Conservation (phyloP, 2,113 vertebrate genomes). For the Chiloscyllium plagiosum region DNA sequence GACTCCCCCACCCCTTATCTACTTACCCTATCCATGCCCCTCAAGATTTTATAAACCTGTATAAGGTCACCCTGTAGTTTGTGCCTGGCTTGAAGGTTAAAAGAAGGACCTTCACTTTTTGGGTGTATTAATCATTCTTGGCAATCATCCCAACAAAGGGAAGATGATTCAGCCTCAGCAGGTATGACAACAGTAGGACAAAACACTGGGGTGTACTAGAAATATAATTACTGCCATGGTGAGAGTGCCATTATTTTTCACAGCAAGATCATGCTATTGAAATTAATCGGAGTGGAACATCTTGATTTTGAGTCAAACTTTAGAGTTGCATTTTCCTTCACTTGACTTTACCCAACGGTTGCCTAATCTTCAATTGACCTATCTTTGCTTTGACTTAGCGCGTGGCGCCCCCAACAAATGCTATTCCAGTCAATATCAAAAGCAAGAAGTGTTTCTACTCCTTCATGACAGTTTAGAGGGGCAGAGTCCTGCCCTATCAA, state of each 20-base stretch:
- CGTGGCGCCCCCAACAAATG: background rate
- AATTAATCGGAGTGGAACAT: background rate
- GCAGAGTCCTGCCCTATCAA: too few relatives aligned
- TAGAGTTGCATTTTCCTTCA: too few relatives aligned
- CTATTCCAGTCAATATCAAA: background rate
- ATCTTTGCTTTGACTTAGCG: background rate
- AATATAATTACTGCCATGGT: background rate
- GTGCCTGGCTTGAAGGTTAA: too few relatives aligned
- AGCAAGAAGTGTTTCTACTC: background rate
- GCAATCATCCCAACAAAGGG: background rate
- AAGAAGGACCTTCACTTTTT: background rate
- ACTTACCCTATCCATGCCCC: too few relatives aligned
- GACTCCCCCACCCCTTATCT: too few relatives aligned
- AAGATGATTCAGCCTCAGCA: background rate
- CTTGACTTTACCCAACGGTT: background rate
- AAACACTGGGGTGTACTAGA: background rate
- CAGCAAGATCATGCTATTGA: background rate
- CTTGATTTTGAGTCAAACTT: background rate
- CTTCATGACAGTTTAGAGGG: background rate
- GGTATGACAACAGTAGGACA: background rate
- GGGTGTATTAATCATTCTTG: background rate
- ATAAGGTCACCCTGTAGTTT: too few relatives aligned
- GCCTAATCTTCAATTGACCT: background rate
- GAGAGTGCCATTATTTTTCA: slow-evolving; percentile 6
- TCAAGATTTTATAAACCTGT: too few relatives aligned